Evolutionary conservation across 2,113 vertebrate genomes (phyloP), one percentile per base, ranked within the genome.

Genomic region (Phalacrocorax brasilianus): DNA sequence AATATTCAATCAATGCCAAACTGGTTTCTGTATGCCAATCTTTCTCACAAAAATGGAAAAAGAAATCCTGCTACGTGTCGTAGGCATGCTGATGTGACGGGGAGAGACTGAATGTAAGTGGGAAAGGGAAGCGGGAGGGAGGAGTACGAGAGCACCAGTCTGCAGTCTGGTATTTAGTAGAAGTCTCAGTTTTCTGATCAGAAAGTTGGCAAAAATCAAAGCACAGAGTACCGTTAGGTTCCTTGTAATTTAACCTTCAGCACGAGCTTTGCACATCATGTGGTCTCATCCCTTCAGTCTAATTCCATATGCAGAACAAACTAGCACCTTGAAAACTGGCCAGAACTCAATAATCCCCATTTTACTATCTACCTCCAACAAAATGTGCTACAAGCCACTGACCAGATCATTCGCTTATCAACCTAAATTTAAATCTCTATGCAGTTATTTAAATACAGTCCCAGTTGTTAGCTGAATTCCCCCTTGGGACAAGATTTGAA

Each of bases 1-100:
- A 95, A 88, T 88, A 95, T 79, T 95, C 70, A 85, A 84, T 78
- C 84, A 68, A 53, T 73, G 62, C 87, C 91, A 95, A 92, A 79
- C 66, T 9, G 50, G 77, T 85, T 88, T 93, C 79, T 23, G 30
- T 76, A 95, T 53, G 81, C 89, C 93, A 91, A 27, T 85, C 88
- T 79, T 87, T 85, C 63, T 83, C 49, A 79, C 28, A 92, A 84
- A 87, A 92, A 82, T 21, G 45, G 86, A 90, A 93, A 90, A 81
- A 84, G 70, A 86, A 84, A 92, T 71, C 86, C 73, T 53, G 91
- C 88, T 93, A 8, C 42, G 79, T 3, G 7, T 79, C 11, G 9
- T 19, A 76, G 85, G 81, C 50, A 66, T 89, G 91, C 77, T 85
- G 81, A 93, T 40, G 62, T 45, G 59, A 79, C 63, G 42, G 70